Evolutionary conservation across 1,140 invertebrate genomes (phyloP), one percentile per base, ranked within the genome.

Genomic region (Eumeta japonica): DNA sequence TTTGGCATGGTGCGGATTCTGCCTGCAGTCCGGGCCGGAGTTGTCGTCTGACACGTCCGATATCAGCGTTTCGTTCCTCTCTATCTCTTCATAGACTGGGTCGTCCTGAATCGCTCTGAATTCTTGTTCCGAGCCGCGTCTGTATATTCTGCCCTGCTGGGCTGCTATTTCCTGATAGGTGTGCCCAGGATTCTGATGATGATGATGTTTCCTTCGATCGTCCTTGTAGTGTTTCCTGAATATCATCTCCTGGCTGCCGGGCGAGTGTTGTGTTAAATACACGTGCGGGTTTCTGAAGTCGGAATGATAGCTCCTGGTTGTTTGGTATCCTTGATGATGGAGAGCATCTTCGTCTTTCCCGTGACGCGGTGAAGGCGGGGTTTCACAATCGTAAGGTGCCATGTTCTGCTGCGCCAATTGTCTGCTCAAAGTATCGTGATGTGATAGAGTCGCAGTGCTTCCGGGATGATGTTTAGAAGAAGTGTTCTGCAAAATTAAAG

Each of bases 21-120:
- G 62, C 12, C 68, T 60, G 85, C 86, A 45, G 55, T 89, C 87
- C 45, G 87, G 85, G n/a, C 86, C 77, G 19, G 85, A 83, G 9
- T 84, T 84, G 55, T 90, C 88, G 55, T 90, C 88, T 17, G 85
- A 87, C 79, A 89, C 80, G 54, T 90, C 88, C 0, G 86, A 88
- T 37, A 86, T 84, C 35, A 87, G 79, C 1, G 87, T 85, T 48
- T 86, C 83, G 53, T 75, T 74, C 0, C 86, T 77, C 49, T 89
- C 87, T 29, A 89, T 89, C 53, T 89, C 88, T 59, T 89, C 88
- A 58, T 89, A 89, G 1, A 89, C 87, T 0, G 87, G 87, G 52
- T 89, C 88, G 48, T 87, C 85, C 44, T 83, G 80, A 36, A 75
- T 72, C 10, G 68, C 66, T 19, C 71, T 46, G 39, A 72, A 75